Evolutionary conservation across 2,797 vertebrate genomes (phyloP).

Genomic region (Onychomys arenicola): DNA sequence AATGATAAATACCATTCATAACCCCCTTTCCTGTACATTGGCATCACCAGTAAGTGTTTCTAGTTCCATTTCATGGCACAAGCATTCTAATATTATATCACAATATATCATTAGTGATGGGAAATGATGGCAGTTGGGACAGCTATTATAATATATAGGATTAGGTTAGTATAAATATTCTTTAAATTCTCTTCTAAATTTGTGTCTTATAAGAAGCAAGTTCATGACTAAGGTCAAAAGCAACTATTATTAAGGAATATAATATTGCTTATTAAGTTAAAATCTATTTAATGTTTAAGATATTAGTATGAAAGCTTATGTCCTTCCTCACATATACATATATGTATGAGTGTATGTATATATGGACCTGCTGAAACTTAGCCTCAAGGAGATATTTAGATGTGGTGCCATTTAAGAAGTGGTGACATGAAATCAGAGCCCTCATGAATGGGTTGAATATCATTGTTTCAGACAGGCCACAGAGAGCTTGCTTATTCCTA

Average conservation of each 20-base stretch:
- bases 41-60: not conserved
- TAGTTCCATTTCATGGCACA: not conserved
- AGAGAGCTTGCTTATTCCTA: not conserved
- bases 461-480: too few relatives aligned
- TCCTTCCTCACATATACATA: not conserved
- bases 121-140: not conserved
- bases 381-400: not conserved
- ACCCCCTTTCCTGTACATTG: not conserved
- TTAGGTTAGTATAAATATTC: not conserved
- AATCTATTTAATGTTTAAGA: not conserved
- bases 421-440: not conserved
- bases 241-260: not conserved
- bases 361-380: not conserved
- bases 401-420: not conserved
- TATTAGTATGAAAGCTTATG: not conserved
- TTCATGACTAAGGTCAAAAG: not conserved
- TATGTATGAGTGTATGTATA: not conserved
- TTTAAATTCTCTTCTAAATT: not conserved
- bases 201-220: not conserved
- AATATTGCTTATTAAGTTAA: not conserved
- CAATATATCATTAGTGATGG: not conserved
- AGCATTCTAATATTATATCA: not conserved
- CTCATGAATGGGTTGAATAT: not conserved
- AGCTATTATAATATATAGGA: conserved; percentile 7
- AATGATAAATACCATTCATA: not conserved